A percentile compares a stretch with the other conserved stretches of the same genome.
phyloP scores from a whole-genome alignment of 92 coral and sea anemone species.

The Pocillopora grandis region DNA sequence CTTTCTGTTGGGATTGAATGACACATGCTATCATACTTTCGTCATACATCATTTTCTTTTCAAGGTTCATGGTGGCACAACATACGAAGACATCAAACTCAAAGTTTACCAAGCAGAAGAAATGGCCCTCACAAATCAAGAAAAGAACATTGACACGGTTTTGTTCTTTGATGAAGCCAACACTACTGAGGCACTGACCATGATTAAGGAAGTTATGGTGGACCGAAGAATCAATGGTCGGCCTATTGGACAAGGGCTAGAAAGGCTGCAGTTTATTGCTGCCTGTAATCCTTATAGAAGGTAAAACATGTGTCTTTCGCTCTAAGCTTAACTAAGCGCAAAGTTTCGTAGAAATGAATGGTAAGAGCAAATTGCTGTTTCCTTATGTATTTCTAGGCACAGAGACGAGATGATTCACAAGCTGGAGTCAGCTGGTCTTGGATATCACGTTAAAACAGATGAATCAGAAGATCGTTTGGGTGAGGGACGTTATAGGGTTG shows the following conservation, averaged over 20 bases:
- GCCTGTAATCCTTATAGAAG: constrained; percentile 86
- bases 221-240: constrained; percentile 80
- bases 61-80: constrained; percentile 88
- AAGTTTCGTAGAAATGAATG: no score
- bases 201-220: constrained; percentile 87
- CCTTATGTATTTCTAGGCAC: constrained; percentile 48
- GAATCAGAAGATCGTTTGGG: constrained; percentile 83
- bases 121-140: constrained; percentile 60
- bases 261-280: constrained; percentile 75
- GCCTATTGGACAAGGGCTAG: constrained; percentile 57
- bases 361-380: no score
- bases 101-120: constrained; percentile 80
- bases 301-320: constrained; percentile 7
- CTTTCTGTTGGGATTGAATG: no score
- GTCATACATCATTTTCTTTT: neutral
- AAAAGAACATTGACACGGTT: constrained; percentile 70
- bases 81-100: constrained; percentile 62
- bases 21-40: no score
- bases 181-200: constrained; percentile 81
- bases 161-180: constrained; percentile 76
- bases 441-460: constrained; percentile 79
- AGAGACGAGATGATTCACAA: constrained; percentile 82
- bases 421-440: constrained; percentile 87
- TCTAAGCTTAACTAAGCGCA: no score
- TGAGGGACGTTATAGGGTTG: constrained; percentile 1